A percentile compares a stretch with the other conserved stretches of the same genome.
phyloP scores from a whole-genome alignment of 2,797 vertebrate genomes.

The Phataginus tetradactyla region DNA sequence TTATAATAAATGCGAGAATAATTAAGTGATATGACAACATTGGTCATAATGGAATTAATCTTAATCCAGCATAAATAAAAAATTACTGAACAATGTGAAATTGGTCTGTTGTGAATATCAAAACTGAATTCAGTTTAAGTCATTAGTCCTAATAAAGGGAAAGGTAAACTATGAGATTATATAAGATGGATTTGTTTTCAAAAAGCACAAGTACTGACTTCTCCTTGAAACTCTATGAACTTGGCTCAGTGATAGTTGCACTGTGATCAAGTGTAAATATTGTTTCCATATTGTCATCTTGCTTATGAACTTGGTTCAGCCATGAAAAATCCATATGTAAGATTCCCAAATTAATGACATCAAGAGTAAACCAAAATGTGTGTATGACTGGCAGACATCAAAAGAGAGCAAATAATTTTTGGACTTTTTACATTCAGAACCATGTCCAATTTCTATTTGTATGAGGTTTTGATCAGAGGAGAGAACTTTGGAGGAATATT shows the following conservation, averaged over 20 bases:
- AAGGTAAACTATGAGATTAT: background rate
- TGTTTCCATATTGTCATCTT: background rate
- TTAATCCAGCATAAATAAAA: conserved; percentile 76
- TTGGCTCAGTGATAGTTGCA: background rate
- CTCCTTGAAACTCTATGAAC: background rate
- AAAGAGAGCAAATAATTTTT: background rate
- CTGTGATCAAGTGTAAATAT: background rate
- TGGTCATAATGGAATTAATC: conserved; percentile 76
- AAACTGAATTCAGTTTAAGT: conserved; percentile 55
- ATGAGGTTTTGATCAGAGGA: background rate
- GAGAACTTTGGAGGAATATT: background rate
- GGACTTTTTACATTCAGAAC: background rate
- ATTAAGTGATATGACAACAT: conserved; percentile 79
- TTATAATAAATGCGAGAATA: conserved; percentile 74
- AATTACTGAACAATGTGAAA: conserved; percentile 66
- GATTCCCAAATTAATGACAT: background rate
- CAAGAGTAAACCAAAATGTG: background rate
- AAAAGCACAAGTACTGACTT: conserved; percentile 8
- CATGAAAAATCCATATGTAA: background rate
- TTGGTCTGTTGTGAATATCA: conserved; percentile 62
- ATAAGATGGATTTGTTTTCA: conserved; percentile 12
- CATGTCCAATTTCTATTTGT: background rate
- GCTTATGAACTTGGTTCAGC: background rate
- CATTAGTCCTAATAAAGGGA: background rate
- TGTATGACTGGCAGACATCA: background rate